Percentiles rank a stretch among this genome's conserved stretches.
These are phyloP conservation scores for Catostylus mosaicus DNA, from an alignment of 30 jellyfish, hydroid and myxozoan genomes.

Conservation along the genomic window DNA sequence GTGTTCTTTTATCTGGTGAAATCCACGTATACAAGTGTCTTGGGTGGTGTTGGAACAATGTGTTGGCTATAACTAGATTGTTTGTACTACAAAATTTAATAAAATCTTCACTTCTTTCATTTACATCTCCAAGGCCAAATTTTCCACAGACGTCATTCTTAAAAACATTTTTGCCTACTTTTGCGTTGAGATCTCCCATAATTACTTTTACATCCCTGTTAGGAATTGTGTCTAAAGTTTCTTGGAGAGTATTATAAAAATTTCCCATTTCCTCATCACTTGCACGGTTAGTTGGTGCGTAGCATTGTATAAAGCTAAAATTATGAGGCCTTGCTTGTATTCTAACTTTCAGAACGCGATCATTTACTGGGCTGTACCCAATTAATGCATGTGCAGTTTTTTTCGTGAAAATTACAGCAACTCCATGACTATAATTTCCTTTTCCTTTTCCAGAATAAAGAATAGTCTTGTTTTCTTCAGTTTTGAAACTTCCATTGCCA, in stretches of 20 bases:
- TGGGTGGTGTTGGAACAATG: slow-evolving; percentile 41
- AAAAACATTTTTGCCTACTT: not conserved
- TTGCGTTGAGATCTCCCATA: slow-evolving; percentile 47
- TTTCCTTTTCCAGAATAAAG: slow-evolving; percentile 6
- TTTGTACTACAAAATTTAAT: slow-evolving; percentile 34
- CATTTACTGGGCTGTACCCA: not conserved
- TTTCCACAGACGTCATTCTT: not conserved
- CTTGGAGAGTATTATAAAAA: slow-evolving; percentile 37
- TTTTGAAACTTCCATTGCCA: slow-evolving; percentile 18
- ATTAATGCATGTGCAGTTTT: not conserved
- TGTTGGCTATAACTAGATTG: slow-evolving; percentile 27
- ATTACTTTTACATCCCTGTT: slow-evolving; percentile 21
- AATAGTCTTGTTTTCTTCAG: not conserved
- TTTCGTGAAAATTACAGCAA: not conserved
- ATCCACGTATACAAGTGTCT: slow-evolving; percentile 48
- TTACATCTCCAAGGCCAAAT: slow-evolving; percentile 38
- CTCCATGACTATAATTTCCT: not conserved
- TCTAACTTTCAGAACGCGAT: slow-evolving; percentile 11
- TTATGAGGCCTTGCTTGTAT: slow-evolving; percentile 14
- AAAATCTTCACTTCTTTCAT: slow-evolving; percentile 38
- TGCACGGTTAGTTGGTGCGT: slow-evolving; percentile 14
- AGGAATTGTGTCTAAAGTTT: slow-evolving; percentile 37
- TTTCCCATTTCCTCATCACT: slow-evolving; percentile 20
- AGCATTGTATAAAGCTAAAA: not conserved
- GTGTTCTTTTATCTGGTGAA: slow-evolving; percentile 16